These are phyloP conservation scores for Ptilonorhynchus violaceus DNA, from an alignment of 2,113 vertebrate genomes.

Conservation along the genomic window DNA sequence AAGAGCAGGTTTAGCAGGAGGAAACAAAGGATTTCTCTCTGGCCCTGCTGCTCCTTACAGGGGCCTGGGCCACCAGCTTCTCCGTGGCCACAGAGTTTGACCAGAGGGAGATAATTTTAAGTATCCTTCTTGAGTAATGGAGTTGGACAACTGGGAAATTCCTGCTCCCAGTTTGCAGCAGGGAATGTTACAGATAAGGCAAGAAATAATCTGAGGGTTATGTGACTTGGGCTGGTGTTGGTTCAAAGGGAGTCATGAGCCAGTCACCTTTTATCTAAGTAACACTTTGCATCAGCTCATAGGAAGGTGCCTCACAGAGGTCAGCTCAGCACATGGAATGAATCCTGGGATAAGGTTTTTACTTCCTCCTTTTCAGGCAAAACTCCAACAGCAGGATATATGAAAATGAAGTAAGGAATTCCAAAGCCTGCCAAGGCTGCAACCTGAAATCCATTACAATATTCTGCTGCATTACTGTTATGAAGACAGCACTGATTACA, in stretches of 20 bases:
- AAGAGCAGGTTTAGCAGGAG: not conserved
- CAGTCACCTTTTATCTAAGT: not conserved
- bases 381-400: not conserved
- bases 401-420: not conserved
- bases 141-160: not conserved
- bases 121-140: not conserved
- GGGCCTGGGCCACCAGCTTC: not conserved
- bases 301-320: conserved; percentile 17
- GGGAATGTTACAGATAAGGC: not conserved
- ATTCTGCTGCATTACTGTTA: not conserved
- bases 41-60: not conserved
- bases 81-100: not conserved
- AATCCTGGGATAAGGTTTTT: not conserved
- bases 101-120: not conserved
- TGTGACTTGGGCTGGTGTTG: not conserved
- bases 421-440: not conserved
- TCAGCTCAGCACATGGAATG: conserved; percentile 6
- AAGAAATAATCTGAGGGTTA: not conserved
- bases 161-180: not conserved
- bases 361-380: conserved; percentile 11
- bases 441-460: not conserved
- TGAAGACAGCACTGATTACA: not conserved
- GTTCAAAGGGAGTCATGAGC: not conserved
- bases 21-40: conserved; percentile 7
- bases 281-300: not conserved